phyloP scores from a whole-genome alignment of 2,113 vertebrate species.

The Xiphophorus couchianus region DNA sequence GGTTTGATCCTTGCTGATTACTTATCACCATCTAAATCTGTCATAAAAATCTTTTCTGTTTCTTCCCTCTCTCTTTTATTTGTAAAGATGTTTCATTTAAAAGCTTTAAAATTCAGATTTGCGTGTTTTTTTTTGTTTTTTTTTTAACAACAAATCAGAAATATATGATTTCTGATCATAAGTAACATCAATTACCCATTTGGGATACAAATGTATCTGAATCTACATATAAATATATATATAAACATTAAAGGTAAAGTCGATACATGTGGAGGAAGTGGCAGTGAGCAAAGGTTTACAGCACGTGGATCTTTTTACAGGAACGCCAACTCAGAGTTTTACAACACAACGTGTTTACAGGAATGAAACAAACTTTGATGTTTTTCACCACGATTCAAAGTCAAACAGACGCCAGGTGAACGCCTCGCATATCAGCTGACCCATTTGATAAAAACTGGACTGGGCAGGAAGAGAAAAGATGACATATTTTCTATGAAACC shows the following conservation, averaged over 20 bases:
- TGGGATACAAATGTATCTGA: too few species aligned
- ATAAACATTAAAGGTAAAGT: neutral
- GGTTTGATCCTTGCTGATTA: neutral
- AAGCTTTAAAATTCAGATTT: neutral
- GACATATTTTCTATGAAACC: neutral
- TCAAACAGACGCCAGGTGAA: neutral
- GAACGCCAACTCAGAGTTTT: neutral
- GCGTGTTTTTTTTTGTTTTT: neutral
- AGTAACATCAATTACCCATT: too few species aligned
- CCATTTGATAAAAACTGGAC: neutral
- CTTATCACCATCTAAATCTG: slow-evolving; percentile 22
- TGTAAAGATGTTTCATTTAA: neutral
- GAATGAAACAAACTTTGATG: neutral
- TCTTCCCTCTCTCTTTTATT: neutral
- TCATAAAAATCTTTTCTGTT: neutral
- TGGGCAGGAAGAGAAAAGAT: neutral
- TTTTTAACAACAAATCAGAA: neutral
- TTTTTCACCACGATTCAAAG: slow-evolving; percentile 13
- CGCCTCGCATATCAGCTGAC: neutral
- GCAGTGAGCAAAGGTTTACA: slow-evolving; percentile 45
- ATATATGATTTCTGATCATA: neutral
- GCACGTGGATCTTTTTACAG: neutral
- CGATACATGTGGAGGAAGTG: neutral
- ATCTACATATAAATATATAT: too few species aligned
- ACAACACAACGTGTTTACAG: neutral